Percentiles rank a stretch among this genome's conserved stretches.
Evolutionary conservation across 1,140 invertebrate species (phyloP).

Genomic region (Phymastichus coffea): DNA sequence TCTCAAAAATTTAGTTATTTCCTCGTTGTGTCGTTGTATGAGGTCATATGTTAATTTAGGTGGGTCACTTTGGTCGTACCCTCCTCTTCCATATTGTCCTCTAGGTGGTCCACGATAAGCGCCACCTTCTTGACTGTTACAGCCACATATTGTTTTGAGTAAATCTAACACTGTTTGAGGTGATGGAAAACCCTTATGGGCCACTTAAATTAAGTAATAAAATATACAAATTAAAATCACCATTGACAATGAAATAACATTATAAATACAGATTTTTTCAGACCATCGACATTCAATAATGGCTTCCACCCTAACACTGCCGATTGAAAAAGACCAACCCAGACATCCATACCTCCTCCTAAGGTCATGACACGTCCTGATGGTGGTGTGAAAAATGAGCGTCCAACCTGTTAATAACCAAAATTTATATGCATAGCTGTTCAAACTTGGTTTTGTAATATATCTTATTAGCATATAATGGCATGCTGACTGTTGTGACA

Average conservation of each 20-base stretch:
- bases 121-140: too few relatives aligned
- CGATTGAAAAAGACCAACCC: conserved; percentile 73
- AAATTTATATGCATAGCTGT: too few relatives aligned
- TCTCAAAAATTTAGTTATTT: conserved; percentile 35
- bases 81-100: neutral
- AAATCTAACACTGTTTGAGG: conserved; percentile 52
- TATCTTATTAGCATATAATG: neutral
- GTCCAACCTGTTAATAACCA: conserved; percentile 49
- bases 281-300: conserved; percentile 75
- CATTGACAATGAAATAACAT: conserved; percentile 14
- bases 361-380: conserved; percentile 44
- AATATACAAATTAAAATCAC: neutral
- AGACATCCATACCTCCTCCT: conserved; percentile 67
- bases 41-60: neutral
- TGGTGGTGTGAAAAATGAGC: conserved; percentile 53
- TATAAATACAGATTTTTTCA: conserved; percentile 15
- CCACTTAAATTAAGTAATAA: conserved; percentile 55
- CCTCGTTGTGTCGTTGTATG: neutral
- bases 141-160: conserved; percentile 27
- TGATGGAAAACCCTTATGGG: conserved; percentile 69
- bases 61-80: neutral
- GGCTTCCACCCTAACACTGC: conserved; percentile 71
- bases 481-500: neutral
- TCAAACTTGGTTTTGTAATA: neutral
- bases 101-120: too few relatives aligned